Base-by-base conservation (phyloP, 2,113 vertebrate species). In the Hippocampus abdominalis region DNA sequence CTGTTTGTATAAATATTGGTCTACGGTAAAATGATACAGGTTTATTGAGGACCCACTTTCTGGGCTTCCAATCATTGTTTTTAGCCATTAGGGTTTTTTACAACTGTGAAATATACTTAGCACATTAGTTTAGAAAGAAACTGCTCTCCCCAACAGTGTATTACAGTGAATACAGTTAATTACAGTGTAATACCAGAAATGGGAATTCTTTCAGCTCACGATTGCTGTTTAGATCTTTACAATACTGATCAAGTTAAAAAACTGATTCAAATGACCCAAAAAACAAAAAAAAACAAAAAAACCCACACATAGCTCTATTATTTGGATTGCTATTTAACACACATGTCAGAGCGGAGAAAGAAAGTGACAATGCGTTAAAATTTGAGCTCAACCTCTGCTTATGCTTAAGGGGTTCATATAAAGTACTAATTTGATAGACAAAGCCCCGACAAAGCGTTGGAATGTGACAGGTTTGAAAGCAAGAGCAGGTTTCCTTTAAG, bases 381-480 rank as follows among this genome's bases (percentile, higher is more conserved):
- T 59, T 44, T 42, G 11, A 44, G n/a, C n/a, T 23, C 62, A 64
- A 6, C 4, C 21, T 11, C 12, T 64, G 62, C 11, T 44, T 42
- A 44, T 64, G 5, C 40, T 64, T 23, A n/a, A 25, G n/a, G 25
- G 56, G 13, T 29, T 59, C 25, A 29, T 15, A 29, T 29, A 29
- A 25, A 64, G 32, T 62, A 21, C 20, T 62, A 62, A 21, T 62
- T 62, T 62, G 60, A 62, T n/a, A 40, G 61, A 23, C 36, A 25
- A 42, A 44, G 62, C 23, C 62, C n/a, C 12, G 21, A 15, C 40
- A 46, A 15, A 23, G 21, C 20, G 21, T 40, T 15, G 10, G 11
- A 42, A 63, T 63, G 61, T 39, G 61, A 63, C 21, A 23, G 42
- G 36, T 63, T 63, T 63, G 40, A 44, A 46, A 64, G n/a, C 40